A percentile compares a stretch with the other conserved stretches of the same genome.
Evolutionary conservation across 2,888 invertebrate genomes (phyloP).

Genomic region (Chaetogeoica ovagalla): DNA sequence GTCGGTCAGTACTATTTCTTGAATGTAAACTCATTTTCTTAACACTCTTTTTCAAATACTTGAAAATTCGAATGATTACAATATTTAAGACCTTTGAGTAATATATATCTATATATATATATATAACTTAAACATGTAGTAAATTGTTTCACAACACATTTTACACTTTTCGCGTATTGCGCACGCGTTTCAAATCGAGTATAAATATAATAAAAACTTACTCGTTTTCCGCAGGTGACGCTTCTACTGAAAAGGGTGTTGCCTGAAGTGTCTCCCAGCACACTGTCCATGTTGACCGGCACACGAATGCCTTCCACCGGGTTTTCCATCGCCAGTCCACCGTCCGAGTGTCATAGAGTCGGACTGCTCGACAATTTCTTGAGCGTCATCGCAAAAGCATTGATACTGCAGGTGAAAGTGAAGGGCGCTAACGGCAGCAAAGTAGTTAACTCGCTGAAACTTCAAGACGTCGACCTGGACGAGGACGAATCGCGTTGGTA

Average conservation of each 20-base stretch:
- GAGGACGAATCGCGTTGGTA: constrained; percentile 73
- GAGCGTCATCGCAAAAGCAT: constrained; percentile 86
- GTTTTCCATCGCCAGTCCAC: constrained; percentile 61
- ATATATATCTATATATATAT: too few species aligned
- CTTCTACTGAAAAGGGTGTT: constrained; percentile 83
- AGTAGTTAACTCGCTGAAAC: constrained; percentile 63
- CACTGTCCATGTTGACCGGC: constrained; percentile 76
- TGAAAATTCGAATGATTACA: too few species aligned
- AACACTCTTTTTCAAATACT: too few species aligned
- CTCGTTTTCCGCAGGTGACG: constrained; percentile 67
- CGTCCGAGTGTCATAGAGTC: constrained; percentile 65
- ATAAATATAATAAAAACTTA: too few species aligned
- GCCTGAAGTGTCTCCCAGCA: constrained; percentile 84
- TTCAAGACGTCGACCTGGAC: constrained; percentile 60
- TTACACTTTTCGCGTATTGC: too few species aligned
- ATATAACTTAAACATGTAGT: too few species aligned
- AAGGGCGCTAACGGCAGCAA: constrained; percentile 64
- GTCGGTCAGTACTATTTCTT: too few species aligned
- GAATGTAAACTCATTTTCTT: too few species aligned
- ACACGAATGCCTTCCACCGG: constrained; percentile 64
- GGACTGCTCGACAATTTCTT: constrained; percentile 88
- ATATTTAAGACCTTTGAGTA: too few species aligned
- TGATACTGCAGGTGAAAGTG: constrained; percentile 86
- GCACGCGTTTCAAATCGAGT: too few species aligned
- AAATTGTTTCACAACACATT: too few species aligned